Base-by-base conservation (phyloP, 2,797 vertebrate species). In the Myripristis jacobus region DNA sequence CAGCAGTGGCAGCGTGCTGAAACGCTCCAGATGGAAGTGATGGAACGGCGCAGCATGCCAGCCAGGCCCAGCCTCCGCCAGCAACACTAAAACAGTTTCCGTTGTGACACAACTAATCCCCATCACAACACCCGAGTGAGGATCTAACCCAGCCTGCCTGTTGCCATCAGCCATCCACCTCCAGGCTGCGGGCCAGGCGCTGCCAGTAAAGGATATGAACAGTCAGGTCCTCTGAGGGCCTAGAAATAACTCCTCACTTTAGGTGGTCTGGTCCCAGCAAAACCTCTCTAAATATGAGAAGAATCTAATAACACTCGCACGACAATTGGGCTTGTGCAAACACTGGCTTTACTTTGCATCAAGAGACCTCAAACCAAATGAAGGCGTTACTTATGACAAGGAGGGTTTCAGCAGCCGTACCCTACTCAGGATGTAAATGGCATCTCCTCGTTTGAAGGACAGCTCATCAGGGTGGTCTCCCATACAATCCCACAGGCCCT, bases 341-440 rank as follows among this genome's bases (percentile, higher is more conserved):
- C 73, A 22, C 55, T 31, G 48, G 24, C 34, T 60, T 63, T 18
- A 38, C 48, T 2, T 0, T 27, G 18, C 19, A 22, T 62, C 27
- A 64, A 60, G 15, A 66, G 59, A 68, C 60, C 36, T 70, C 24
- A 56, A 2, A 16, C 19, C n/a, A 73, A 51, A 77, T 71, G n/a
- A 16, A 38, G 10, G 43, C 59, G 70, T 59, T 22, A 61, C 29
- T 27, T 21, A 29, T 15, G 61, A 76, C 43, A 38, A 54, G 19
- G 12, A 69, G 10, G 56, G 16, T 24, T 70, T 9, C 21, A 22
- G n/a, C 10, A 4, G 59, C 6, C 87, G 73, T 96, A 99, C 98
- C 96, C 96, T 98, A 95, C 96, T 98, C 75, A 99, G 93, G 88
- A 99, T 96, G 92, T 98, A 98, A 92, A 99, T 96, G 89, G 95